phyloP scores from a whole-genome alignment of 1,140 invertebrate genomes.

The Drosophila melanica region DNA sequence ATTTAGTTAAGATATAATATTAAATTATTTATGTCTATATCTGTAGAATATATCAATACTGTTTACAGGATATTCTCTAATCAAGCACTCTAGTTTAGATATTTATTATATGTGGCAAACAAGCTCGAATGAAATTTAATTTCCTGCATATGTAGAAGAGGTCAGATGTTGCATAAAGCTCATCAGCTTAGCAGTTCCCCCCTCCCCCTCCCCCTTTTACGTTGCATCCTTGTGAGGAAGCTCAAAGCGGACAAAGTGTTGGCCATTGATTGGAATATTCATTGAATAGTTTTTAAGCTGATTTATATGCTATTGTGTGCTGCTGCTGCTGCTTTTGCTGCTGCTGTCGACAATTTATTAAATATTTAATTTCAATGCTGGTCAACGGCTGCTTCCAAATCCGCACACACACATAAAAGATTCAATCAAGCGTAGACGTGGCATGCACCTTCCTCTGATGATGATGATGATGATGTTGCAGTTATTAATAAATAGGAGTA shows the following conservation, averaged over 20 bases:
- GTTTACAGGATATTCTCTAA: not conserved
- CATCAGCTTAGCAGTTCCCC: slow-evolving; percentile 15
- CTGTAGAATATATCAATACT: not conserved
- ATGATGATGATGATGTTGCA: slow-evolving; percentile 47
- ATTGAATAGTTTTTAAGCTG: slow-evolving; percentile 83
- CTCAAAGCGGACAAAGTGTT: slow-evolving; percentile 31
- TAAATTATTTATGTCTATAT: too few species aligned
- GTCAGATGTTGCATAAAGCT: slow-evolving; percentile 67
- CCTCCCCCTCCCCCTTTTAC: not conserved
- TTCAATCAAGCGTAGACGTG: slow-evolving; percentile 58
- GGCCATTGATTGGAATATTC: slow-evolving; percentile 80
- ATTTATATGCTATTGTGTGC: slow-evolving; percentile 72
- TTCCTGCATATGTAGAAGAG: slow-evolving; percentile 39
- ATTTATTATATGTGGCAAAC: slow-evolving; percentile 20
- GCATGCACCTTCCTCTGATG: slow-evolving; percentile 5
- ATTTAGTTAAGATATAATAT: too few species aligned
- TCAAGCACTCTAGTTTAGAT: not conserved
- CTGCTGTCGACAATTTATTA: slow-evolving; percentile 71
- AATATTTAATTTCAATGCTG: slow-evolving; percentile 79
- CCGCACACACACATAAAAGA: slow-evolving; percentile 74
- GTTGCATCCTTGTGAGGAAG: slow-evolving; percentile 14
- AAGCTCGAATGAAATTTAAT: slow-evolving; percentile 43
- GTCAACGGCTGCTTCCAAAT: slow-evolving; percentile 53
- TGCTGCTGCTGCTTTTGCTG: slow-evolving; percentile 19
- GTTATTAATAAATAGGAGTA: slow-evolving; percentile 57